phyloP scores from a whole-genome alignment of 2,888 invertebrate species.

The Minunthozetes semirufus region DNA sequence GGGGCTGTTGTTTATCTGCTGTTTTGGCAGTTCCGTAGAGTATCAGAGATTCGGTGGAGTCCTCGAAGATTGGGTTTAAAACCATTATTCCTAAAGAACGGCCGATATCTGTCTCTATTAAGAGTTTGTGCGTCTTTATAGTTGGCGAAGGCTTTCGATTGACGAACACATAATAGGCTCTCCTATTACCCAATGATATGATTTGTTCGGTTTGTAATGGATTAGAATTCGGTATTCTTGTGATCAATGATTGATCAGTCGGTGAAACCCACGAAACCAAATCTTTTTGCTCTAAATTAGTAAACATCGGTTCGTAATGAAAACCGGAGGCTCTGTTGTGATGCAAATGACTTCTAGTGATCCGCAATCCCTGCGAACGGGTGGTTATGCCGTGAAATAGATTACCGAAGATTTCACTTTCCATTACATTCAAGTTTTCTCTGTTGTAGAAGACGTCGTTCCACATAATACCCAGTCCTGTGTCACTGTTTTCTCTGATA shows the following conservation, averaged over 20 bases:
- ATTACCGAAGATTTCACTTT: slow-evolving; percentile 56
- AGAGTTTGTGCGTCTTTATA: slow-evolving; percentile 18
- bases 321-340: slow-evolving; percentile 79
- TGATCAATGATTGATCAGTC: slow-evolving; percentile 4
- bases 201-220: neutral
- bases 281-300: slow-evolving; percentile 76
- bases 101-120: slow-evolving; percentile 40
- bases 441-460: slow-evolving; percentile 70
- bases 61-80: slow-evolving; percentile 79
- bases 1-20: slow-evolving; percentile 50
- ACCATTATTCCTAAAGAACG: slow-evolving; percentile 69
- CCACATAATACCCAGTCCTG: slow-evolving; percentile 87
- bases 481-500: slow-evolving; percentile 76
- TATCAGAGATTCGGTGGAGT: slow-evolving; percentile 73
- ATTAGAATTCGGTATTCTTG: slow-evolving; percentile 4
- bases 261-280: slow-evolving; percentile 79
- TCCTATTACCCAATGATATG: slow-evolving; percentile 53
- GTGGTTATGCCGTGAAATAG: slow-evolving; percentile 81
- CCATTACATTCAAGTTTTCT: slow-evolving; percentile 46
- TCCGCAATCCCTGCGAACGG: slow-evolving; percentile 74
- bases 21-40: slow-evolving; percentile 53
- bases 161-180: slow-evolving; percentile 47
- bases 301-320: slow-evolving; percentile 80
- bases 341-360: slow-evolving; percentile 51
- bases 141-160: slow-evolving; percentile 20